A percentile compares a stretch with the other conserved stretches of the same genome.
Conservation (phyloP, 2,888 invertebrate species). For the Pachycephus smyrnensis region DNA sequence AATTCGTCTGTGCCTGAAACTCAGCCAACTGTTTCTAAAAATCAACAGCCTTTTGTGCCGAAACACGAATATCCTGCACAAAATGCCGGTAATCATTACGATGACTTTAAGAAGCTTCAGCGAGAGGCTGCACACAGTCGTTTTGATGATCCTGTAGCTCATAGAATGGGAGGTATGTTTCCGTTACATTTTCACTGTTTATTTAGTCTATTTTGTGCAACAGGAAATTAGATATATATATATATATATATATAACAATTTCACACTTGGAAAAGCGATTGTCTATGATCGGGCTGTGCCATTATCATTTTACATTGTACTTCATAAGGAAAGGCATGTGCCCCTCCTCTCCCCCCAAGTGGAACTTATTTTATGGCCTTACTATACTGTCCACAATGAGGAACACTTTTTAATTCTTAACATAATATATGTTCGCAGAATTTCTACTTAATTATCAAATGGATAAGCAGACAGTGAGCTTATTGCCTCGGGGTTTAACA, state of each 20-base stretch:
- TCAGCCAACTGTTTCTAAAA: not conserved
- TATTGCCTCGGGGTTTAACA: slow-evolving; percentile 90
- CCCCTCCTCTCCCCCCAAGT: no score
- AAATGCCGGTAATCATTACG: slow-evolving; percentile 19
- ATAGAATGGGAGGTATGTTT: slow-evolving; percentile 78
- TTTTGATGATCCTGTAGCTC: slow-evolving; percentile 76
- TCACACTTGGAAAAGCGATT: not conserved
- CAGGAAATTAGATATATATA: not conserved
- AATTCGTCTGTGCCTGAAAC: slow-evolving; percentile 7
- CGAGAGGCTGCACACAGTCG: slow-evolving; percentile 33
- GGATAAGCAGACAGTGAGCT: slow-evolving; percentile 82
- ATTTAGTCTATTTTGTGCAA: slow-evolving; percentile 9
- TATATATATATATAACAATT: not conserved
- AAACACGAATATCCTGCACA: slow-evolving; percentile 28
- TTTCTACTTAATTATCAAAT: slow-evolving; percentile 80
- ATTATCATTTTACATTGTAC: not conserved
- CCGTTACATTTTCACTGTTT: slow-evolving; percentile 10
- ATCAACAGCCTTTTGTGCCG: not conserved
- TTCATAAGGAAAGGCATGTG: not conserved
- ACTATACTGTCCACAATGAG: not conserved
- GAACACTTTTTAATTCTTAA: not conserved
- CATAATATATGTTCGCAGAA: slow-evolving; percentile 70
- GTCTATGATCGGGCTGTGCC: not conserved
- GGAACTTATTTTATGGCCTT: not conserved
- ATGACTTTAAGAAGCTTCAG: slow-evolving; percentile 18